phyloP scores from a whole-genome alignment of 2,797 vertebrate genomes.

The Catostomus latipinnis region DNA sequence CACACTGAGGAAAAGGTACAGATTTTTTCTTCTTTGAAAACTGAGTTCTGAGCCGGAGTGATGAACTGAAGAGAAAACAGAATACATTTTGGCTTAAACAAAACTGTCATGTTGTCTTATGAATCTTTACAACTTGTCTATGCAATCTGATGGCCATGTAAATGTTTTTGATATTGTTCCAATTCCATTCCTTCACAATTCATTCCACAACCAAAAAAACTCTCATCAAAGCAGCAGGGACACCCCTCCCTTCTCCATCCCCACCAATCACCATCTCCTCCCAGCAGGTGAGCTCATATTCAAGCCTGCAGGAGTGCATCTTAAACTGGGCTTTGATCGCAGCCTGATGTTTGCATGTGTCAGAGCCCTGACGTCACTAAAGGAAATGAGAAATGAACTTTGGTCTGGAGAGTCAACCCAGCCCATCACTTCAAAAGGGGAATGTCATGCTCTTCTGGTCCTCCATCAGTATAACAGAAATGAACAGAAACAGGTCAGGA shows the following conservation, averaged over 20 bases:
- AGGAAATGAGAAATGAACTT: constrained; percentile 67
- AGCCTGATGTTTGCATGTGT: constrained; percentile 50
- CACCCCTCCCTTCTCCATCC: constrained; percentile 6
- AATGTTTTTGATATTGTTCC: constrained; percentile 10
- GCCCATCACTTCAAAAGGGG: constrained; percentile 60
- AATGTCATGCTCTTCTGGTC: constrained; percentile 42
- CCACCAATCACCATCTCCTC: constrained; percentile 41
- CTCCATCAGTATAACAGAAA: constrained; percentile 61
- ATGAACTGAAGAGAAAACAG: constrained; percentile 58
- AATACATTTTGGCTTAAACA: constrained; percentile 53
- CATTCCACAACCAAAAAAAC: constrained; percentile 10
- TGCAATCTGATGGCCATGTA: background rate
- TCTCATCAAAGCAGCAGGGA: constrained; percentile 16
- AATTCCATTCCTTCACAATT: constrained; percentile 26
- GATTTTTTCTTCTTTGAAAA: constrained; percentile 40
- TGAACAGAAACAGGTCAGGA: constrained; percentile 66
- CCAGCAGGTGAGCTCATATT: constrained; percentile 48
- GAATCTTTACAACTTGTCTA: constrained; percentile 39
- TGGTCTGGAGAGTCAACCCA: constrained; percentile 52
- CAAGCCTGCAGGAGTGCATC: constrained; percentile 47
- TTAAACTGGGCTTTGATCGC: constrained; percentile 57
- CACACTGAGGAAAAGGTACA: constrained; percentile 52
- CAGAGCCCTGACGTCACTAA: constrained; percentile 55
- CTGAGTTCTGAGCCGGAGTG: constrained; percentile 24
- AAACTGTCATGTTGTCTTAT: constrained; percentile 59